A percentile compares a stretch with the other conserved stretches of the same genome.
phyloP scores from a whole-genome alignment of 2,888 invertebrate genomes.

The Crocallis elinguaria region DNA sequence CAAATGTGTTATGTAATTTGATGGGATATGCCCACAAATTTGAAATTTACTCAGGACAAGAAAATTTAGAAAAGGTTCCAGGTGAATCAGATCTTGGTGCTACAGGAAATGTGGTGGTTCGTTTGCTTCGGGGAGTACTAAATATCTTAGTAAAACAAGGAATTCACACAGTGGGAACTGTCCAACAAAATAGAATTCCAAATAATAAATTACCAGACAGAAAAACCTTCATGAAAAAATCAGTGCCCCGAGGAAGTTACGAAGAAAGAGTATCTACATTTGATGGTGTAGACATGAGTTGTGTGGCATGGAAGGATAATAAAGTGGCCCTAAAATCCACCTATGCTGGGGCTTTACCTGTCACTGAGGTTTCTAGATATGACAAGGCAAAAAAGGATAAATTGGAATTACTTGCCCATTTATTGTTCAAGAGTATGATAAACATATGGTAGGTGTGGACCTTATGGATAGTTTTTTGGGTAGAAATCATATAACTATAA shows the following conservation, averaged over 20 bases:
- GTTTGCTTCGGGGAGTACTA: constrained; percentile 43
- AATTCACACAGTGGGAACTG: constrained; percentile 48
- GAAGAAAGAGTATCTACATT: constrained; percentile 50
- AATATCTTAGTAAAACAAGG: constrained; percentile 45
- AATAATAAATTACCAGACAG: constrained; percentile 50
- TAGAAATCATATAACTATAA: constrained; percentile 46
- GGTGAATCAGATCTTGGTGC: constrained; percentile 44
- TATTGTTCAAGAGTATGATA: constrained; percentile 54
- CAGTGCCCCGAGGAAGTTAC: constrained; percentile 52
- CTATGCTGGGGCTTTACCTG: constrained; percentile 51
- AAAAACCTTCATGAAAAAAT: constrained; percentile 51
- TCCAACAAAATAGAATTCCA: constrained; percentile 50
- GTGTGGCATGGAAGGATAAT: constrained; percentile 55
- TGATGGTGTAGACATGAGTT: constrained; percentile 50
- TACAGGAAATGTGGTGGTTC: constrained; percentile 43
- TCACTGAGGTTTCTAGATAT: constrained; percentile 47
- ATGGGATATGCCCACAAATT: constrained; percentile 34
- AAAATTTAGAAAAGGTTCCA: constrained; percentile 44
- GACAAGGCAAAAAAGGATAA: constrained; percentile 48
- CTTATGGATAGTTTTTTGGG: constrained; percentile 46
- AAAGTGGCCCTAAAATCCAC: constrained; percentile 49
- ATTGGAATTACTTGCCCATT: constrained; percentile 53
- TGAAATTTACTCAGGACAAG: constrained; percentile 51
- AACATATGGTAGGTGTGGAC: constrained; percentile 57
- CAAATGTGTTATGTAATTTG: constrained; percentile 39